Conservation (phyloP, 2,888 invertebrate species). For the Anoplius nigerrimus region DNA sequence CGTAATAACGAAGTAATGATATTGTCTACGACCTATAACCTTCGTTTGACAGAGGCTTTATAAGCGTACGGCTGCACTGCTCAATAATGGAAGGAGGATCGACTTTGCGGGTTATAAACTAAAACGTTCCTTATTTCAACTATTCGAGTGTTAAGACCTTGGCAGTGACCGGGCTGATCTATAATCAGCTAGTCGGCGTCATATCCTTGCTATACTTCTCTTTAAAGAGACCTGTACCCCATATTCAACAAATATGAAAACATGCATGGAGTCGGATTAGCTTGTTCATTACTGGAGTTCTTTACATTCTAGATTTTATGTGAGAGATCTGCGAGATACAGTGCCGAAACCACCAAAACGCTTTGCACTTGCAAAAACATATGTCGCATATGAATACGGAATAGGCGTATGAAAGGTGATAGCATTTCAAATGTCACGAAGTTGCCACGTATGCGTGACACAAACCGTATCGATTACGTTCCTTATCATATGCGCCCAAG, state of each 20-base stretch:
- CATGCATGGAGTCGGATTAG: too few species aligned
- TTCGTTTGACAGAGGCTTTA: constrained; percentile 12
- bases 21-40: constrained; percentile 18
- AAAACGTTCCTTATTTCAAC: too few species aligned
- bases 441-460: constrained; percentile 14
- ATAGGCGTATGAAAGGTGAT: neutral
- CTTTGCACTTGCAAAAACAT: too few species aligned
- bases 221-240: too few species aligned
- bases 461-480: constrained; percentile 24
- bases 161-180: constrained; percentile 14
- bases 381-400: neutral
- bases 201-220: too few species aligned
- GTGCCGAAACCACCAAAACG: too few species aligned
- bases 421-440: neutral
- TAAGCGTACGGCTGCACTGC: neutral
- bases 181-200: neutral
- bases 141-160: constrained; percentile 14
- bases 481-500: constrained; percentile 10
- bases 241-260: too few species aligned
- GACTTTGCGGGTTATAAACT: constrained; percentile 12
- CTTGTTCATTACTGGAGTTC: too few species aligned
- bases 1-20: constrained; percentile 8
- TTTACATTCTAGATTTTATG: too few species aligned
- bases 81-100: constrained; percentile 30
- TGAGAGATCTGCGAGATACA: too few species aligned